Percentiles rank a stretch among this genome's conserved stretches.
Conservation (phyloP, 2,113 vertebrate species). For the Protobothrops mucrosquamatus region DNA sequence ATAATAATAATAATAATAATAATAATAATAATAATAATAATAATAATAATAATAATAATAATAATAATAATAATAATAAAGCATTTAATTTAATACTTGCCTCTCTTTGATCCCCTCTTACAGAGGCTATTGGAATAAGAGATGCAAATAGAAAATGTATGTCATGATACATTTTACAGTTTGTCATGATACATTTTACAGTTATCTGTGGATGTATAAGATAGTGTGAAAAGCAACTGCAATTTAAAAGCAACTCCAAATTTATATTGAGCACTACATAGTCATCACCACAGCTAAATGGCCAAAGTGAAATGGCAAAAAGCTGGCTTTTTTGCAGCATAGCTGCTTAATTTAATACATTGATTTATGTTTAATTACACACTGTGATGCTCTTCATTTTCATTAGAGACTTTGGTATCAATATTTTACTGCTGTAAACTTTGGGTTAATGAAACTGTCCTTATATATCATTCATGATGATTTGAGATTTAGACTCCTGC, state of each 20-base stretch:
- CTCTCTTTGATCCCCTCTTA: background rate
- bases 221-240: background rate
- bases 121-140: background rate
- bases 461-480: background rate
- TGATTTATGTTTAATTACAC: background rate
- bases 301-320: background rate
- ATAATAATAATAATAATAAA: too few species aligned
- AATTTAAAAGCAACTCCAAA: background rate
- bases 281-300: background rate
- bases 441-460: background rate
- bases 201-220: background rate
- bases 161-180: background rate
- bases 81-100: too few species aligned
- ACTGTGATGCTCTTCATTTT: background rate
- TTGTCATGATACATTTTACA: background rate
- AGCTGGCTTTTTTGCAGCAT: background rate
- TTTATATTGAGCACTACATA: background rate
- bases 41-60: too few species aligned
- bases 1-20: too few species aligned
- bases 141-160: background rate
- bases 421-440: background rate
- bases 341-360: background rate
- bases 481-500: background rate
- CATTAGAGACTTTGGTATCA: background rate
- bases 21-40: too few species aligned